Base-by-base conservation (phyloP, 2,888 invertebrate genomes). In the Rugalucina vietnamica region DNA sequence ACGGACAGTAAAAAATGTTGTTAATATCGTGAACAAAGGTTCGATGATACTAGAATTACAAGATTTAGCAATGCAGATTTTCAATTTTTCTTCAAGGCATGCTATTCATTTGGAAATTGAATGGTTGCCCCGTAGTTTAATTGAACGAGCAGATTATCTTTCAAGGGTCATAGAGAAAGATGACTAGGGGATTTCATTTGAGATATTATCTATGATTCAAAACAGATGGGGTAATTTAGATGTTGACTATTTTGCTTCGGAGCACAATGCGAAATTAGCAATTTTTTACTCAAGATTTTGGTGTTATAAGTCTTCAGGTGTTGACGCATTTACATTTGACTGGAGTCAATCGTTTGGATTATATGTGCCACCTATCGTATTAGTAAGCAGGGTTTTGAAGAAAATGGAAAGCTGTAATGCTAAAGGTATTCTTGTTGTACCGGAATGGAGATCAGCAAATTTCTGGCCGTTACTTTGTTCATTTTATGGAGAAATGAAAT, bases 211-310 rank as follows among this genome's bases (percentile, higher is more conserved):
- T 32, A 60, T 70, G 71, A 54, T 81, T 37, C 27, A 27, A 12
- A 14, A 50, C 65, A 32, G 69, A 54, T 84, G 79, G 88, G 84
- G 84, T 21, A 39, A 43, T 2, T 75, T 77, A 43, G 84, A 88
- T 34, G 39, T 84, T 12, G 81, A 82, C 76, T 86, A 32, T 60
- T 86, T 89, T 54, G 89, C 87, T 2, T 81, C 74, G 4, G 73
- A 79, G 29, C 69, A 82, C 43, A 87, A 85, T 79, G 70, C 71
- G 10, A 87, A 87, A 65, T 71, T 82, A 14, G 43, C 70, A 1
- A 27, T 71, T 18, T 87, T 85, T 82, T 88, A 84, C 79, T 75
- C 74, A 14, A 69, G 81, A 54, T 84, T 81, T 79, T 86, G 84
- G 84, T 60, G 74, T 77, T 21, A 50, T 21, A 60, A 60, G 14